Evolutionary conservation across 2,888 invertebrate genomes (phyloP).

Genomic region (Altica lythri): DNA sequence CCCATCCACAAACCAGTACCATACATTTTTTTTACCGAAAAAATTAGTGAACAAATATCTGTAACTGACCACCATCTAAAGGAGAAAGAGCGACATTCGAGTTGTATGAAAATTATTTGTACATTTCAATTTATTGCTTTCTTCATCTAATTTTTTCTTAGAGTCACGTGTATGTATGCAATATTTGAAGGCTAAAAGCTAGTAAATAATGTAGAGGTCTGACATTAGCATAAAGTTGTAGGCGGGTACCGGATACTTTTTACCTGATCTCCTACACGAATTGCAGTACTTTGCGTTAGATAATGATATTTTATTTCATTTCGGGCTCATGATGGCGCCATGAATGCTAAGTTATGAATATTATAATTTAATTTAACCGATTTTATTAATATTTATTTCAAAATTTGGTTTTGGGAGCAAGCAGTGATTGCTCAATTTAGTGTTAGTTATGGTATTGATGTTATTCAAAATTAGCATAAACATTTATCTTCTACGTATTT

Average conservation of each 20-base stretch:
- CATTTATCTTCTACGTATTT: too few species aligned
- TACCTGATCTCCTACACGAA: conserved; percentile 43
- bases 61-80: too few species aligned
- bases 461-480: too few species aligned
- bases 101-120: neutral
- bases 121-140: neutral
- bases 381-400: too few species aligned
- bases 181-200: conserved; percentile 25
- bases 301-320: conserved; percentile 40
- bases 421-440: too few species aligned
- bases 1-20: too few species aligned
- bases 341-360: neutral
- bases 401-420: too few species aligned
- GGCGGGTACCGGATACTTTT: conserved; percentile 41
- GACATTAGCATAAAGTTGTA: conserved; percentile 34
- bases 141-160: neutral
- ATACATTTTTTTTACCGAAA: too few species aligned
- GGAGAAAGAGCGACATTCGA: too few species aligned
- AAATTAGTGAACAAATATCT: too few species aligned
- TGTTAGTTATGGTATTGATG: too few species aligned
- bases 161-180: conserved; percentile 17
- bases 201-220: conserved; percentile 23
- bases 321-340: conserved; percentile 35
- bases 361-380: neutral
- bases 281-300: conserved; percentile 40